Base-by-base conservation (phyloP, 2,797 vertebrate species). In the Acipenser ruthenus region DNA sequence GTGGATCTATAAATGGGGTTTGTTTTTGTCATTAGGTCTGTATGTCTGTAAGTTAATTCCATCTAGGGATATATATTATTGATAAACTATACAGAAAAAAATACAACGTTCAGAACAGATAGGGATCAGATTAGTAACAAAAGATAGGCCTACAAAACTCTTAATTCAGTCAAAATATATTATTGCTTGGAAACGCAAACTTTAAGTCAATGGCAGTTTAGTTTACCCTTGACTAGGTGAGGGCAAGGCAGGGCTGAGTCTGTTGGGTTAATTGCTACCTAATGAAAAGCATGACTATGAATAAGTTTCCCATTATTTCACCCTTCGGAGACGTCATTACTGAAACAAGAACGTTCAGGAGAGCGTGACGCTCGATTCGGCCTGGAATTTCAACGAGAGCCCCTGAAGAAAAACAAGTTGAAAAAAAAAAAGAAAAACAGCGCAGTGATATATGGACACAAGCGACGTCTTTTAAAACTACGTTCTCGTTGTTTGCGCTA, bases 231-330 rank as follows among this genome's bases (percentile, higher is more conserved):
- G 86, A 81, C 73, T 78, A 76, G 71, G 70, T 75, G 80, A 67
- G 52, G 13, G 56, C 47, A 53, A 69, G 70, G 85, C 84, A 82
- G 82, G 77, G 81, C 78, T 82, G 80, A 80, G 73, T 72, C 82
- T 84, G 74, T 70, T 79, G 80, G 84, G 86, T 88, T 90, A 88
- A 89, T 89, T 88, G 83, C 83, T 83, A 84, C 79, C 84, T 87
- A 89, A 91, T 91, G 82, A 81, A 83, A 91, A 87, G 85, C 90
- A 86, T 91, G 90, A 72, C 82, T 74, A 77, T 88, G 90, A 89
- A 91, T 91, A 87, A 74, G 82, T 78, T 89, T 89, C 83, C 89
- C 86, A 84, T 87, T 85, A 91, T 91, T 91, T 90, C 79, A 80
- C 80, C 79, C 85, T 81, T 73, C 75, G 76, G 74, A 78, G 77